Evolutionary conservation across 2,888 invertebrate genomes (phyloP), one percentile per base, ranked within the genome.

Genomic region (Steromphala cineraria): DNA sequence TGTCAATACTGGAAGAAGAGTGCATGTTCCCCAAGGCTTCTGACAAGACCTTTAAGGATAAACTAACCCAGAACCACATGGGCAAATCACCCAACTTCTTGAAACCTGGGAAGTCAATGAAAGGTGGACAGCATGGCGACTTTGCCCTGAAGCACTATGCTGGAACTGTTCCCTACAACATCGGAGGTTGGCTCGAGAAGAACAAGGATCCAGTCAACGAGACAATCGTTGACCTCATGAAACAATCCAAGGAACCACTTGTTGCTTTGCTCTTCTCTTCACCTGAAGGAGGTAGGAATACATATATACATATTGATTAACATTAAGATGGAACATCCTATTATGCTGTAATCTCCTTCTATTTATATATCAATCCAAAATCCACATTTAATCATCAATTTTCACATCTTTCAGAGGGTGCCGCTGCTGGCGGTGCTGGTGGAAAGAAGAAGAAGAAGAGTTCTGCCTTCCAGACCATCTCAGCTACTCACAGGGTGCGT

Each of bases 21-120:
- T 99, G 98, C 97, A 99, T 99, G 98, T 99, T 99, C 96, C 99
- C 99, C 94, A 99, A 99, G 95, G 99, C 99, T 94, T 97, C 98
- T 92, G 99, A 99, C 94, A 96, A 95, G 95, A 98, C 99, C 94
- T 99, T 99, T 95, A 97, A 97, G 94, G 98, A 99, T 94, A 99
- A 99, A 95, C 95, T 99, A 96, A 98, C 97, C 95, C 97, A 97
- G 95, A 99, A 99, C 95, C 99, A 99, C 95, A 96, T 99, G 95
- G 99, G 99, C 95, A 99, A 99, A 95, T 88, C 90, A 53, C 86
- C 87, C 75, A 87, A 87, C 86, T 92, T 91, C 85, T 87, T 88
- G 92, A 92, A 93, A 84, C 92, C 94, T 13, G 93, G 91, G 83
- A 98, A 98, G 94, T 98, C 98, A 94, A 99, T 99, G 95, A 98